A percentile compares a stretch with the other conserved stretches of the same genome.
These are phyloP conservation scores for Gymnoscelis rufifasciata DNA, from an alignment of 2,888 invertebrate genomes.

Conservation along the genomic window DNA sequence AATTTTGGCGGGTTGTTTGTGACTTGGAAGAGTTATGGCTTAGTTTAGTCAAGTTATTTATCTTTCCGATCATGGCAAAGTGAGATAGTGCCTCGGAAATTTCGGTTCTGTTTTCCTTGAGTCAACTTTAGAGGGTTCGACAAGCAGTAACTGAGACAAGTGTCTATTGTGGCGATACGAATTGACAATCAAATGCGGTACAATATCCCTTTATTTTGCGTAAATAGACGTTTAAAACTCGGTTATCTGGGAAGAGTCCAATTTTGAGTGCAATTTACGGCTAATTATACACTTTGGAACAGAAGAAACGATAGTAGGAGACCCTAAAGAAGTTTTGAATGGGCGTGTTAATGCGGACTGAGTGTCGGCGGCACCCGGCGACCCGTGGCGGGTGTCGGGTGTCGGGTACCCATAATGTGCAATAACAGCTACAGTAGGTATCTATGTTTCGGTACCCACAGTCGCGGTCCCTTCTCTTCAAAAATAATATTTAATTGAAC, in stretches of 20 bases:
- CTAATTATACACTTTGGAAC: slow-evolving; percentile 72
- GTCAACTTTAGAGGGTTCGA: slow-evolving; percentile 11
- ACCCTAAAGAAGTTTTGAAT: slow-evolving; percentile 53
- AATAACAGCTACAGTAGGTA: slow-evolving; percentile 46
- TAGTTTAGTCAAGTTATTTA: neutral
- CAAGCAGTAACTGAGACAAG: slow-evolving; percentile 17
- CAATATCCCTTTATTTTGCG: slow-evolving; percentile 61
- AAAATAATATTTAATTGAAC: neutral
- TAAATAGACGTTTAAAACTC: slow-evolving; percentile 73
- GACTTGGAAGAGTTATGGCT: slow-evolving; percentile 28
- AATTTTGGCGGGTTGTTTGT: slow-evolving; percentile 27
- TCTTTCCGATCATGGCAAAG: neutral
- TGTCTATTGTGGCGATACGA: slow-evolving; percentile 43
- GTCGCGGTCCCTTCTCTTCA: slow-evolving; percentile 11
- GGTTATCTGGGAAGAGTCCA: slow-evolving; percentile 66
- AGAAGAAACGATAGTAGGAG: slow-evolving; percentile 50
- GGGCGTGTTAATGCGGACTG: slow-evolving; percentile 49
- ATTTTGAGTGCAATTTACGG: slow-evolving; percentile 71
- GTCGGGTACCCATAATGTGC: slow-evolving; percentile 36
- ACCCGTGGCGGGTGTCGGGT: slow-evolving; percentile 15
- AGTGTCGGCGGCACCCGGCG: slow-evolving; percentile 2
- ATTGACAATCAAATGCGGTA: slow-evolving; percentile 57
- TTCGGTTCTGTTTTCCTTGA: slow-evolving; percentile 17
- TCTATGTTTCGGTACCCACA: slow-evolving; percentile 35
- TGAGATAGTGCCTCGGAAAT: slow-evolving; percentile 1